Percentiles rank a stretch among this genome's conserved stretches.
Evolutionary conservation across 2,888 invertebrate species (phyloP).

Genomic region (Homarus gammarus): DNA sequence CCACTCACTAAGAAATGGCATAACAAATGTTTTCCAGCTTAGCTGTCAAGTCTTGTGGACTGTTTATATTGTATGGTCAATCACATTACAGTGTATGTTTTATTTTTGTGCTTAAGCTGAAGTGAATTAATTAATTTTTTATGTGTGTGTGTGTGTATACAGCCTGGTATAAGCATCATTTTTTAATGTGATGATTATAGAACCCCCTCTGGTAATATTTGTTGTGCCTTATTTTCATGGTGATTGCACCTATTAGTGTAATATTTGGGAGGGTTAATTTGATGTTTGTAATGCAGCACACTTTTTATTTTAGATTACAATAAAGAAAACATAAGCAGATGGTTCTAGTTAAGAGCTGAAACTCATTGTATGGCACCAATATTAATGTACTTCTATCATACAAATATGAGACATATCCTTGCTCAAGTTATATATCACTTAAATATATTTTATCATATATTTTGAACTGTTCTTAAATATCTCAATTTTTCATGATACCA

Average conservation of each 20-base stretch:
- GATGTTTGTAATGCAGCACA: not conserved
- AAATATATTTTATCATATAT: conserved; percentile 6
- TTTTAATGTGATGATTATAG: not conserved
- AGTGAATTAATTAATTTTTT: not conserved
- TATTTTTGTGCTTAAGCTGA: not conserved
- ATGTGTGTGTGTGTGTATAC: too few species aligned
- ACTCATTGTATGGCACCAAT: not conserved
- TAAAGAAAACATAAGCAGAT: not conserved
- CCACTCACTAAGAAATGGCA: not conserved
- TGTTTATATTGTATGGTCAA: too few species aligned
- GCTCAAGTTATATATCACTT: conserved; percentile 9
- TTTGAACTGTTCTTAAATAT: not conserved
- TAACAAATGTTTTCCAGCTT: conserved; percentile 5
- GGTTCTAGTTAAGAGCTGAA: not conserved
- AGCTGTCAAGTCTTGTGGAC: not conserved
- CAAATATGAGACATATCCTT: conserved; percentile 6
- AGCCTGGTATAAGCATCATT: not conserved
- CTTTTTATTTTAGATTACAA: not conserved
- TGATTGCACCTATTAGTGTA: not conserved
- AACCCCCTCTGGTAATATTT: conserved; percentile 9
- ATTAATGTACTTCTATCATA: not conserved
- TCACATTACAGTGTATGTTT: not conserved
- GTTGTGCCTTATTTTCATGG: conserved; percentile 13
- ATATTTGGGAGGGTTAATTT: not conserved
- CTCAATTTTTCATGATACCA: not conserved